These are phyloP conservation scores for Rhadina sibilatrix DNA, from an alignment of 2,113 vertebrate species.

Conservation along the genomic window DNA sequence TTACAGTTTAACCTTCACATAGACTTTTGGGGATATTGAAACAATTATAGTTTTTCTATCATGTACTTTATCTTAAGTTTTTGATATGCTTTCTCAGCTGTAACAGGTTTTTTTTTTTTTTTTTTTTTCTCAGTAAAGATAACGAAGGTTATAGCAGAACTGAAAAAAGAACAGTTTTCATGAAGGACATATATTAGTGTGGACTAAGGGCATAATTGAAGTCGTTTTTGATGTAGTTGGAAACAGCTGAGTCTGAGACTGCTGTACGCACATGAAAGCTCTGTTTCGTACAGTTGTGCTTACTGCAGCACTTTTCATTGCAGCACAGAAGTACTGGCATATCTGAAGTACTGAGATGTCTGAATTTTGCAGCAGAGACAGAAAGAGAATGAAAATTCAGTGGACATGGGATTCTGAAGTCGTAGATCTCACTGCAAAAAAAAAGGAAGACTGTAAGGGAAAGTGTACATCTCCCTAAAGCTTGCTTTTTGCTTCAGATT, in stretches of 20 bases:
- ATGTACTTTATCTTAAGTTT: neutral
- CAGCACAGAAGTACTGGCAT: neutral
- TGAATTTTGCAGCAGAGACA: neutral
- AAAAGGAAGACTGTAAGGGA: neutral
- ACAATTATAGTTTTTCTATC: neutral
- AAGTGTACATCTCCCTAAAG: neutral
- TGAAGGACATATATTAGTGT: neutral
- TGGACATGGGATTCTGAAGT: neutral
- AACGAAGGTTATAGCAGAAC: neutral
- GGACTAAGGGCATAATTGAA: conserved; percentile 28
- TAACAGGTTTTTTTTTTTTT: neutral
- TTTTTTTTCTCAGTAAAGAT: neutral
- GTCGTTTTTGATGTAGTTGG: conserved; percentile 19
- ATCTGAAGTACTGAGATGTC: neutral
- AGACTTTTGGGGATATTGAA: neutral
- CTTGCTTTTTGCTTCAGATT: neutral
- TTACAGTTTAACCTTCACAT: conserved; percentile 1
- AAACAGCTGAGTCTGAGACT: neutral
- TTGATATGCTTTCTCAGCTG: neutral
- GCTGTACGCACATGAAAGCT: neutral
- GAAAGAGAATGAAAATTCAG: neutral
- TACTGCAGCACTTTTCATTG: conserved; percentile 13
- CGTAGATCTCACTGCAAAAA: neutral
- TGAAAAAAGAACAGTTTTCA: neutral
- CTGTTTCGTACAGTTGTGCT: conserved; percentile 11